Base-by-base conservation (phyloP, 37 sponge, comb jelly and placozoan genomes). In the Diacarnus erythraeanus region DNA sequence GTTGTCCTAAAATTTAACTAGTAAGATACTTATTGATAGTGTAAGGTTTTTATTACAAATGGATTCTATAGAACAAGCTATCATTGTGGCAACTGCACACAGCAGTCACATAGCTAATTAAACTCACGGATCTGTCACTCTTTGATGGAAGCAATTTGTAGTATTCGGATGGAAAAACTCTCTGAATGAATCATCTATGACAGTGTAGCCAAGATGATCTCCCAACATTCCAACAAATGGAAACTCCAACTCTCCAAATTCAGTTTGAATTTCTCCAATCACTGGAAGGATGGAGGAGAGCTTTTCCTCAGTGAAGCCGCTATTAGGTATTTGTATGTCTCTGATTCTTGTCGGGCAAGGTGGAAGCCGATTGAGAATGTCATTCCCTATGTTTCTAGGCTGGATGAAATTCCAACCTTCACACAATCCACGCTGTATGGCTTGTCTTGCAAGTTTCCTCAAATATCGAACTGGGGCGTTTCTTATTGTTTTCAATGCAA, bases 121-220 rank as follows among this genome's bases (percentile, higher is more conserved):
- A n/a, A 61, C 64, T 27, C 64, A 61, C 64, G 20, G n/a, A 61
- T 61, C 25, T 29, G 18, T n/a, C n/a, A n/a, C 34, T 33, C 67
- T 64, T 5, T 69, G 81, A 35, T n/a, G 59, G 25, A 71, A 80
- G 61, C 71, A 80, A 0, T 39, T 36, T 5, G 58, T 8, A 38
- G 81, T 57, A 35, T 40, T 59, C 17, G 81, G 61, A 56, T 80
- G 61, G 35, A 80, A 71, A 77, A 26, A 60, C 33, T 59, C 23
- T 20, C 64, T 59, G 26, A 64, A 1, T 26, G n/a, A 6, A 9
- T 60, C 77, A 60, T 77, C 77, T 2, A 27, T 56, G 30, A 75
- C 27, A 38, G 76, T 75, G 33, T 6, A 30, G 2, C 4, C 37
- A 51, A 51, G 29, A 37, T 47, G 47, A 26, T 51, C 36, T 12